Evolutionary conservation across 2,888 invertebrate species (phyloP).

Genomic region (Tridacna crocea): DNA sequence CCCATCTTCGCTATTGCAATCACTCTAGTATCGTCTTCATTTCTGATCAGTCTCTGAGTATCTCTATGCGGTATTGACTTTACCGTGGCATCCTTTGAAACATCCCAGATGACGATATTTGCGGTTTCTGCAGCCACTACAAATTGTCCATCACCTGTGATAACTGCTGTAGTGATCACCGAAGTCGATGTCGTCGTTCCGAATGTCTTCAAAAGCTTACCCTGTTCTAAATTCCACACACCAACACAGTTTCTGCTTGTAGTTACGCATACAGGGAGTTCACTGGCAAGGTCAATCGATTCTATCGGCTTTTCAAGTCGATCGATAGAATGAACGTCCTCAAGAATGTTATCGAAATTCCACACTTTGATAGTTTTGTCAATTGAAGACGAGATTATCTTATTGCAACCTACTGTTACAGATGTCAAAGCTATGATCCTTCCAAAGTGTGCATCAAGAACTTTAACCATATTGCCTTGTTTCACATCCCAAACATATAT

Average conservation of each 20-base stretch:
- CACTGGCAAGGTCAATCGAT: conserved; percentile 88
- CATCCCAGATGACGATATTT: conserved; percentile 95
- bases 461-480: conserved; percentile 92
- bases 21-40: conserved; percentile 90
- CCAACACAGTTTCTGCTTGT: conserved; percentile 97
- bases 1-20: conserved; percentile 88
- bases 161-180: conserved; percentile 95
- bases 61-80: conserved; percentile 93
- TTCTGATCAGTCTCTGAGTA: conserved; percentile 90
- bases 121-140: conserved; percentile 97
- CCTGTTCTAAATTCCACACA: conserved; percentile 95
- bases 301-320: conserved; percentile 98
- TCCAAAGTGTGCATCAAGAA: conserved; percentile 98
- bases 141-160: conserved; percentile 92
- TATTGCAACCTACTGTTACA: conserved; percentile 89
- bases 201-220: conserved; percentile 92
- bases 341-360: conserved; percentile 99
- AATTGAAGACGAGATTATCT: conserved; percentile 96
- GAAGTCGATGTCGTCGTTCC: conserved; percentile 96
- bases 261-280: conserved; percentile 93
- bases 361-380: conserved; percentile 99
- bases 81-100: conserved; percentile 89
- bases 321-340: conserved; percentile 91
- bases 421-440: conserved; percentile 96
- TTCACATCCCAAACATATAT: conserved; percentile 97